Percentiles rank a stretch among this genome's conserved stretches.
Conservation (phyloP, 2,888 invertebrate genomes). For the Agonopterix heracliana region DNA sequence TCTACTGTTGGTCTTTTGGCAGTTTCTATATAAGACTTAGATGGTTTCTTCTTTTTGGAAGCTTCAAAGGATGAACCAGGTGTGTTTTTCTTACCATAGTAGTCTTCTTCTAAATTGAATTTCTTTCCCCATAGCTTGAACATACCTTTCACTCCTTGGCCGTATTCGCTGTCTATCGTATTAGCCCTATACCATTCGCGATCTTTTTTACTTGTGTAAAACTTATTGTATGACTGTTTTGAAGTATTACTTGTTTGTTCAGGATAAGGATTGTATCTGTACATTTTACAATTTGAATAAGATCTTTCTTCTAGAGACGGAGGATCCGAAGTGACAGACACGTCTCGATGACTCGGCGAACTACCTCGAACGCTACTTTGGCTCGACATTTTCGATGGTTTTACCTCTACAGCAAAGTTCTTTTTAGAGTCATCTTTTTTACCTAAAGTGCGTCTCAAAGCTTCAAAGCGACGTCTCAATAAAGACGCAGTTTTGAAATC, state of each 20-base stretch:
- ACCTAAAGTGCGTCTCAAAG: conserved; percentile 36
- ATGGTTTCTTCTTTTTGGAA: conserved; percentile 12
- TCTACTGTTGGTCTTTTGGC: neutral
- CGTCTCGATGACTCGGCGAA: conserved; percentile 33
- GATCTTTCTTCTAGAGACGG: conserved; percentile 51
- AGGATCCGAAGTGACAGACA: conserved; percentile 52
- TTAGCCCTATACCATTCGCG: conserved; percentile 23
- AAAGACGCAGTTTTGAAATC: conserved; percentile 43
- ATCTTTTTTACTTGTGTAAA: conserved; percentile 18
- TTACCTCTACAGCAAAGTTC: conserved; percentile 16
- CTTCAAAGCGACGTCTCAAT: conserved; percentile 48
- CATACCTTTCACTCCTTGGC: conserved; percentile 49
- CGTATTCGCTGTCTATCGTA: conserved; percentile 31
- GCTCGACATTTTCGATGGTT: conserved; percentile 4
- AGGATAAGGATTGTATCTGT: conserved; percentile 22
- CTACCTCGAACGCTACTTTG: neutral
- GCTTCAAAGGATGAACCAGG: conserved; percentile 1
- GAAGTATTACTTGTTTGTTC: conserved; percentile 16
- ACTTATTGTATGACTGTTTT: conserved; percentile 16
- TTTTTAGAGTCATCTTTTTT: conserved; percentile 41
- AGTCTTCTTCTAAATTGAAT: conserved; percentile 47
- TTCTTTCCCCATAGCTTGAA: conserved; percentile 59
- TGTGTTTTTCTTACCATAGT: neutral
- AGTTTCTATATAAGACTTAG: conserved; percentile 9
- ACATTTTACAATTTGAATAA: conserved; percentile 37